Evolutionary conservation across 2,113 vertebrate genomes (phyloP).

Genomic region (Saguinus midas): DNA sequence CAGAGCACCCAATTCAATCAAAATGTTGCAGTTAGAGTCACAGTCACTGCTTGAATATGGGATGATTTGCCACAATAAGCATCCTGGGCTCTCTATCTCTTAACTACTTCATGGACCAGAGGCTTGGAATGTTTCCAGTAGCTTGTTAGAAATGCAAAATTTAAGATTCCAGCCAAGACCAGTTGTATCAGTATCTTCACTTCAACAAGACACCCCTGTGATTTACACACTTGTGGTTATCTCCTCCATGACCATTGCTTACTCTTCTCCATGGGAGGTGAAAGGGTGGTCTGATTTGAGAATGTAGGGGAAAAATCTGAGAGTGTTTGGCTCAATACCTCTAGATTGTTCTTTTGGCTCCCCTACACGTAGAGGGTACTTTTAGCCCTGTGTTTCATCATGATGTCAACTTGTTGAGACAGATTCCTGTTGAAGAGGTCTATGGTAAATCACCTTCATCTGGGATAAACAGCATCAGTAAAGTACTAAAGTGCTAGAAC

Average conservation of each 20-base stretch:
- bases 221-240: neutral
- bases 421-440: neutral
- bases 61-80: neutral
- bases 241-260: neutral
- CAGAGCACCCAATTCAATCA: neutral
- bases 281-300: neutral
- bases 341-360: neutral
- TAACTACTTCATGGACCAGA: neutral
- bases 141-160: conserved; percentile 16
- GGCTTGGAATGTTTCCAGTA: neutral
- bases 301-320: neutral
- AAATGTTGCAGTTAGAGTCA: neutral
- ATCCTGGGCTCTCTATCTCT: neutral
- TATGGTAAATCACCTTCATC: neutral
- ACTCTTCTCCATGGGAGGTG: neutral
- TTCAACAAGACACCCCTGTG: neutral
- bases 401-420: neutral
- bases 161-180: neutral
- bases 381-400: neutral
- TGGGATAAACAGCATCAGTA: neutral
- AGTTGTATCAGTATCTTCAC: neutral
- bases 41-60: neutral
- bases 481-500: neutral
- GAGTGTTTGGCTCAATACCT: neutral
- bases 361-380: neutral